phyloP scores from a whole-genome alignment of 2,888 invertebrate genomes.

The Troides oblongomaculatus region DNA sequence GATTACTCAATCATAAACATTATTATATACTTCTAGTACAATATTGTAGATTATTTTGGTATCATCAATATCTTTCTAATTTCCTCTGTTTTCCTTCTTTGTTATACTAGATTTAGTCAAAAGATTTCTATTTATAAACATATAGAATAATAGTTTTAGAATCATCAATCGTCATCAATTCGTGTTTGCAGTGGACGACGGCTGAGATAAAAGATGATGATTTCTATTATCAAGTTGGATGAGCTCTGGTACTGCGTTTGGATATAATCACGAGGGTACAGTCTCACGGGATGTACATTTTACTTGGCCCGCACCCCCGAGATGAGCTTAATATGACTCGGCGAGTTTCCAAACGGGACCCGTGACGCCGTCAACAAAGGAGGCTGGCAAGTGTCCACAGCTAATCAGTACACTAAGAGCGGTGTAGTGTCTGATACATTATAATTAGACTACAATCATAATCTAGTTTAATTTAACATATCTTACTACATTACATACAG shows the following conservation, averaged over 20 bases:
- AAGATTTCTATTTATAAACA: no score
- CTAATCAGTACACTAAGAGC: not conserved
- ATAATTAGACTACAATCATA: not conserved
- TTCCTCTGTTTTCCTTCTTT: no score
- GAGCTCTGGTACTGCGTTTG: slow-evolving; percentile 34
- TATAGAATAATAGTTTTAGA: no score
- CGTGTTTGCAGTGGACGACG: not conserved
- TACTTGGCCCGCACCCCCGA: slow-evolving; percentile 49
- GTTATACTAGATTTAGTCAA: no score
- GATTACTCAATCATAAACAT: no score
- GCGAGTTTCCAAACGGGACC: slow-evolving; percentile 49
- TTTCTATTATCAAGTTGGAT: slow-evolving; percentile 47
- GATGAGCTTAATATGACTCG: slow-evolving; percentile 75
- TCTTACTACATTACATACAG: no score
- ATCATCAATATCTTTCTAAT: no score
- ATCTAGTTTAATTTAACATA: no score
- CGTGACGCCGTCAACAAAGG: slow-evolving; percentile 34
- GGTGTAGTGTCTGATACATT: not conserved
- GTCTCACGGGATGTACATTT: slow-evolving; percentile 59
- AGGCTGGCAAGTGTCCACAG: slow-evolving; percentile 9
- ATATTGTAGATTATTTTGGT: no score
- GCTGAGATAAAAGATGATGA: not conserved
- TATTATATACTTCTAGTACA: no score
- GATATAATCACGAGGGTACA: slow-evolving; percentile 60
- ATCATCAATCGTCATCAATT: not conserved